A percentile compares a stretch with the other conserved stretches of the same genome.
phyloP scores from a whole-genome alignment of 1,140 invertebrate species.

The Drosophila seguyi region DNA sequence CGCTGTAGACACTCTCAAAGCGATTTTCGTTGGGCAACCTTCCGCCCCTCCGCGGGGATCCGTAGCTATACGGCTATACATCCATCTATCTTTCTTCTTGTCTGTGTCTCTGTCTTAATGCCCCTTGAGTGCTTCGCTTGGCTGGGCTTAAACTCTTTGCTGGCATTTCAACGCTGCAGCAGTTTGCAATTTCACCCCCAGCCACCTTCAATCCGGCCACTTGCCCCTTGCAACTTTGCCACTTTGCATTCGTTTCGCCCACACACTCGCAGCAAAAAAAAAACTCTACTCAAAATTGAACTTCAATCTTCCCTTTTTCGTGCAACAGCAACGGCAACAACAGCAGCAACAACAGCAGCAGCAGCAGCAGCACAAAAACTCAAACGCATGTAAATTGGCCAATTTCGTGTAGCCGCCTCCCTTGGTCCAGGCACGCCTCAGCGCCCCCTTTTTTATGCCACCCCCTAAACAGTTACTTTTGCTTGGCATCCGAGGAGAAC shows the following conservation, averaged over 20 bases:
- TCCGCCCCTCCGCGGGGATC: slow-evolving; percentile 5
- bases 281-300: slow-evolving; percentile 58
- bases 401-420: slow-evolving; percentile 62
- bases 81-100: slow-evolving; percentile 32
- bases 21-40: slow-evolving; percentile 21
- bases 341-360: neutral
- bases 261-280: slow-evolving; percentile 8
- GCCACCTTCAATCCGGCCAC: slow-evolving; percentile 15
- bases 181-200: slow-evolving; percentile 47
- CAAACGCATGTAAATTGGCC: slow-evolving; percentile 80
- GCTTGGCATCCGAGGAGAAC: slow-evolving; percentile 7
- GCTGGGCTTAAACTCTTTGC: slow-evolving; percentile 76
- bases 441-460: neutral
- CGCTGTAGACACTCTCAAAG: slow-evolving; percentile 47
- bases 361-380: slow-evolving; percentile 47
- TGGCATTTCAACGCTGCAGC: slow-evolving; percentile 67
- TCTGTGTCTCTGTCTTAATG: slow-evolving; percentile 61
- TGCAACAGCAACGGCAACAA: slow-evolving; percentile 35
- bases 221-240: slow-evolving; percentile 46
- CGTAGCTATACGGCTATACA: slow-evolving; percentile 20
- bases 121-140: slow-evolving; percentile 74
- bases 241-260: slow-evolving; percentile 65
- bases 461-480: slow-evolving; percentile 12
- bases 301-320: slow-evolving; percentile 59
- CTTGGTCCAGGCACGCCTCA: slow-evolving; percentile 31